Evolutionary conservation across 2,797 vertebrate genomes (phyloP), one percentile per base, ranked within the genome.

Genomic region (Argyrosomus regius): DNA sequence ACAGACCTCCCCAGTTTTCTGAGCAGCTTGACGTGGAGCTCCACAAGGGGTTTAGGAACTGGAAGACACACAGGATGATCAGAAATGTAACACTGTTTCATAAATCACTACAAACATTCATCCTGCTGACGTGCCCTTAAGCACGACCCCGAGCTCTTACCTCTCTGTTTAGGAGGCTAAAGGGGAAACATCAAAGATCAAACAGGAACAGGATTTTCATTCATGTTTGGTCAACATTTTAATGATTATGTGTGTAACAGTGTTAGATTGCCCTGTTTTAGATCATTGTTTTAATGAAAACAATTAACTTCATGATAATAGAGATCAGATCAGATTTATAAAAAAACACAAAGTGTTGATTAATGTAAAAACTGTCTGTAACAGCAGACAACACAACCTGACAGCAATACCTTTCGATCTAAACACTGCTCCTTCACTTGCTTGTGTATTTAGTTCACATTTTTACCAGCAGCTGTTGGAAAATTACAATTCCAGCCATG

Each of bases 21-120:
- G 92, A 99, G 97, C 85, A 99, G 94, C 94, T 99, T 99, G 89
- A 99, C 95, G 50, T 99, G 98, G 75, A 99, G 97, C 84, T 99
- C 98, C 88, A 99, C 96, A 71, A 99, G 93, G 58, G 97, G 97
- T 92, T 96, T 97, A 18, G 98, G 96, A 92, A 99, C 98, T 99
- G 91, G 67, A 80, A 75, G 73, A 74, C 2, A 85, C 31, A 81
- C 41, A 78, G 11, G 20, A 66, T 1, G 17, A 65, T 64, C 7
- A 67, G 18, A 73, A 61, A 75, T 18, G 41, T 9, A 1, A 54
- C 0, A n/a, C 53, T n/a, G 2, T 49, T 41, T 12, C 16, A 31
- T 6, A 43, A 56, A 9, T 65, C 24, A 43, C 58, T 43, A 17
- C 17, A 7, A 43, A 41, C 14, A 35, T 14, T 28, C 18, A 7